Evolutionary conservation across 2,113 vertebrate genomes (phyloP).

Genomic region (Brachyhypopomus occidentalis): DNA sequence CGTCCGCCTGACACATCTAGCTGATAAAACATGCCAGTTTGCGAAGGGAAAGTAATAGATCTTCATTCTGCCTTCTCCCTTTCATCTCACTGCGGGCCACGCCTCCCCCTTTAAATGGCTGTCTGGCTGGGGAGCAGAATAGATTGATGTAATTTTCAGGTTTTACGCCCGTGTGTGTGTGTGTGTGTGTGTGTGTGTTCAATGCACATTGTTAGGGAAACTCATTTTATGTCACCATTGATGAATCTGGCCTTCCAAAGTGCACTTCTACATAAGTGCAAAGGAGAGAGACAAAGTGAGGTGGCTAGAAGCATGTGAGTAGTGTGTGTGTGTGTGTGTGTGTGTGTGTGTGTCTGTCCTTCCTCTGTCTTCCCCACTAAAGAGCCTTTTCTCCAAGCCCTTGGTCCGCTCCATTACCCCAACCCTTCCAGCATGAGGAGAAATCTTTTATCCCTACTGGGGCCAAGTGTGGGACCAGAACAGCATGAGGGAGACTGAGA

Average conservation of each 20-base stretch:
- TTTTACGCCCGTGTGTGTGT: too few species aligned
- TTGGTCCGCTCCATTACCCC: constrained; percentile 42
- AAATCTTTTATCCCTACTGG: constrained; percentile 45
- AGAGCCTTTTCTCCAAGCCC: constrained; percentile 30
- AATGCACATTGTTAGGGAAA: too few species aligned
- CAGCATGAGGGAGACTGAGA: neutral
- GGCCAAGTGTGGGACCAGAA: neutral
- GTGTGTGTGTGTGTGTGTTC: too few species aligned
- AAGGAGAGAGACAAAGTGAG: too few species aligned
- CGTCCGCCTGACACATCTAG: constrained; percentile 11
- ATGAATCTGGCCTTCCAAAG: too few species aligned
- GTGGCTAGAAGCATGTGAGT: too few species aligned
- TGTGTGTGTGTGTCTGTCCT: constrained; percentile 15
- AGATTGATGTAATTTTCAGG: too few species aligned
- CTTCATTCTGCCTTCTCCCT: constrained; percentile 19
- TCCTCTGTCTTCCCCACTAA: constrained; percentile 44
- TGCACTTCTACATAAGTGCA: too few species aligned
- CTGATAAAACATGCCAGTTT: neutral
- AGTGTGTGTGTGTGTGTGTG: neutral
- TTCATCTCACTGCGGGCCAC: too few species aligned
- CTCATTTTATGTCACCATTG: too few species aligned
- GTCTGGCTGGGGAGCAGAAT: neutral
- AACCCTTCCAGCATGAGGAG: constrained; percentile 34
- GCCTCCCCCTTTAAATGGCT: neutral
- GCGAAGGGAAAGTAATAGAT: constrained; percentile 33